Evolutionary conservation across 2,888 invertebrate genomes (phyloP), one percentile per base, ranked within the genome.

Genomic region (Cetonia aurata): DNA sequence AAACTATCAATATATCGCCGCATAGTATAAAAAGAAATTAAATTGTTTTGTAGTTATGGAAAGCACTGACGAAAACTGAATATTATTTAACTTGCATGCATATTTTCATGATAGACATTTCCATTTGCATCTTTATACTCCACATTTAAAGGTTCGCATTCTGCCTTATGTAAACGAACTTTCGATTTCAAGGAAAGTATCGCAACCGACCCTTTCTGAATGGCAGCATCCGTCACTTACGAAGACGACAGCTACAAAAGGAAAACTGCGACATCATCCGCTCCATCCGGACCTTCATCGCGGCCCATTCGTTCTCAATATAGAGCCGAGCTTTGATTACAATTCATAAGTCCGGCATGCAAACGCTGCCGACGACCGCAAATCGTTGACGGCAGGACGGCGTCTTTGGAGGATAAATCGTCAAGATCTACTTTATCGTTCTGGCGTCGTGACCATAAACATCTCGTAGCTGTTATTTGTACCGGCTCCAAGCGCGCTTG

Each of bases 391-490:
- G 25, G 25, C 25, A 59, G 59, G n/a, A 41, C n/a, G 60, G 57
- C 57, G 57, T 57, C 31, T 44, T 8, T 1, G 17, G 46, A 60
- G 46, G 46, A 46, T 60, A 9, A 44, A 25, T 25, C 13, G 46
- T 60, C 17, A 15, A 31, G 44, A 46, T 60, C 44, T n/a, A 59
- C 1, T 19, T 46, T 46, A 46, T 60, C 46, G 31, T 13, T 60
- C 46, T 12, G 17, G 25, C 31, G 44, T 60, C 60, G 46, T 60
- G 60, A 25, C 25, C 31, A 31, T 12, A 60, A 60, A 46, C 60
- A 60, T 46, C 44, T 4, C 42, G 42, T 46, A 46, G 46, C 25
- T 60, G 31, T 44, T 60, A 46, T 46, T 46, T 46, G 8, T 46
- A 31, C 31, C 46, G 37, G 33, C 25, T 19, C n/a, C 25, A 60